These are phyloP conservation scores for Branchinecta lynchi DNA, from an alignment of 1,140 invertebrate genomes.

Conservation along the genomic window DNA sequence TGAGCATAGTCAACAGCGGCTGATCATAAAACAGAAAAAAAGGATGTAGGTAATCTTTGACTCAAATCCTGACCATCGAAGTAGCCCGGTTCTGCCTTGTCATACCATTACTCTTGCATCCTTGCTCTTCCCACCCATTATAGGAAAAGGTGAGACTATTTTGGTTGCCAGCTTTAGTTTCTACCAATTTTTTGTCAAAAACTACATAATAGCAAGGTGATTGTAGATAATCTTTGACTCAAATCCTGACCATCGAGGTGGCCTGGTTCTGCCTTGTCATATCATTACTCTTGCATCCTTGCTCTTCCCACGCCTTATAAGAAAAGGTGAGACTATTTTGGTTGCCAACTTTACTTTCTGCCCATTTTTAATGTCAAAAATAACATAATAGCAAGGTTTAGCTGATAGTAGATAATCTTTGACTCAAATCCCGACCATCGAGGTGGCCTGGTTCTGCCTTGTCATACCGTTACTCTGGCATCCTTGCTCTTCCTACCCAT, in stretches of 20 bases:
- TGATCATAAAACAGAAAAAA: too few species aligned
- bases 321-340: too few species aligned
- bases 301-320: not conserved
- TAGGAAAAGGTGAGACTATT: too few species aligned
- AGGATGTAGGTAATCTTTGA: conserved; percentile 3
- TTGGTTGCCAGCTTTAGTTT: too few species aligned
- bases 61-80: not conserved
- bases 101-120: not conserved
- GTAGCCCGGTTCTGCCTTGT: not conserved
- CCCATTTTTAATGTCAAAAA: too few species aligned
- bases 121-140: not conserved
- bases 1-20: too few species aligned
- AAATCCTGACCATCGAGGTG: not conserved
- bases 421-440: not conserved
- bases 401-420: not conserved
- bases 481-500: not conserved
- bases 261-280: conserved; percentile 2
- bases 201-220: too few species aligned
- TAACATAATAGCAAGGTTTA: too few species aligned
- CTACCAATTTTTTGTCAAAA: too few species aligned
- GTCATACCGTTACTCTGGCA: not conserved
- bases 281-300: conserved; percentile 5
- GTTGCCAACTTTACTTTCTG: too few species aligned
- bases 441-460: not conserved
- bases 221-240: not conserved